Base-by-base conservation (phyloP, 2,888 invertebrate genomes). In the Ennomos quercinarius region DNA sequence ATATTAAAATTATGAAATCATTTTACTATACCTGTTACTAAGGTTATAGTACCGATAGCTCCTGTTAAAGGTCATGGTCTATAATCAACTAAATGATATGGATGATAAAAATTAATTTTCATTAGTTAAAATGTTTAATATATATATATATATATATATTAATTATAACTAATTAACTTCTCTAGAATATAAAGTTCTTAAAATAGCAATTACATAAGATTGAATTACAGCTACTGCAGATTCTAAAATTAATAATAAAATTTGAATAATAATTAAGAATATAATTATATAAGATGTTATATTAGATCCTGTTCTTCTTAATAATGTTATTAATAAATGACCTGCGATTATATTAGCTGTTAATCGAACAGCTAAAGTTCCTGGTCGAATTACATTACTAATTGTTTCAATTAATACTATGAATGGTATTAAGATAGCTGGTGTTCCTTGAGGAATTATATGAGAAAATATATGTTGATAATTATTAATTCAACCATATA, bases 261-360 rank as follows among this genome's bases (percentile, higher is more conserved):
- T 84, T 93, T 94, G 94, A 46, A 81, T 77, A 39, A 90, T 45
- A 70, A 93, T 68, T 81, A 93, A 77, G 38, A 93, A 53, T 48
- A 79, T 55, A 69, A 88, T 70, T 66, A 86, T 72, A 65, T 83
- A 81, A 55, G 63, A 68, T 4, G 73, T 50, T 68, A 84, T 67
- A 61, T 41, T 75, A 46, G 71, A 65, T 6, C 86, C 83, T 10
- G 81, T 89, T 45, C 77, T 73, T 68, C 94, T 93, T 76, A 95
- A 74, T 71, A 96, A 69, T 1, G 94, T 95, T 92, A 96, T 82
- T 78, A 96, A 69, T 84, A 96, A 78, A 81, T 96, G 95, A 0
- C 95, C 95, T 1, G 96, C 95, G 92, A 95, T 95, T 94, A 96
- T 95, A 91, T 96, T 96, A n/a, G 96, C 96, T 6, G 95, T 93